Evolutionary conservation across 2,113 vertebrate genomes (phyloP).

Genomic region (Channa argus): DNA sequence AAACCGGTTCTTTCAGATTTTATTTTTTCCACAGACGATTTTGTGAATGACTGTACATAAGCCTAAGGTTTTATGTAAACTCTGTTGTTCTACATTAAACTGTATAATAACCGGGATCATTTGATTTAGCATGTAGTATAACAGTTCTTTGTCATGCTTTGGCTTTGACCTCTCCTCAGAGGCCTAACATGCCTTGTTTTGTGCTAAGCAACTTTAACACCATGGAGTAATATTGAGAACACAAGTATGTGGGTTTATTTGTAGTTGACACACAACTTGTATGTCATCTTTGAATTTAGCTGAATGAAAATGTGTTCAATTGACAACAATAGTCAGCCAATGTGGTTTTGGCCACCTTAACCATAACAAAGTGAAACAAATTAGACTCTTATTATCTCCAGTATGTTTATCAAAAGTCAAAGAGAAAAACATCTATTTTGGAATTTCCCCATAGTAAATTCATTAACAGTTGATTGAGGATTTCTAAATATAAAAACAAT

Average conservation of each 20-base stretch:
- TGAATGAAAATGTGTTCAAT: neutral
- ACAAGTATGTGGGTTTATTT: neutral
- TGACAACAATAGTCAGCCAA: neutral
- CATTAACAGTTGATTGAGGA: neutral
- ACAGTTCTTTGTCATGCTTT: neutral
- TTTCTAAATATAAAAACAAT: neutral
- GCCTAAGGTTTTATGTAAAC: conserved; percentile 7
- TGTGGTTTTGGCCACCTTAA: conserved; percentile 19
- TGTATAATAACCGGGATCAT: neutral
- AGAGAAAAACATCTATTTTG: neutral
- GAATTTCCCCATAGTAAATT: conserved; percentile 1
- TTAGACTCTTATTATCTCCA: conserved; percentile 5
- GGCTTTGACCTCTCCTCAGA: neutral
- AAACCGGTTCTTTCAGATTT: too few species aligned
- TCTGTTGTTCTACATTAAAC: too few species aligned
- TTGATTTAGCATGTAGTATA: neutral
- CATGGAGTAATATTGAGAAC: too few species aligned
- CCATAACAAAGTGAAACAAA: conserved; percentile 7
- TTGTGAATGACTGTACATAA: too few species aligned
- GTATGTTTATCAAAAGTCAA: conserved; percentile 22
- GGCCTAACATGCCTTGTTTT: neutral
- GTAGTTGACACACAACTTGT: neutral
- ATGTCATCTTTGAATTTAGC: conserved; percentile 3
- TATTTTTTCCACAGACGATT: too few species aligned
- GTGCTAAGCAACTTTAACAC: neutral